phyloP scores from a whole-genome alignment of 2,797 vertebrate genomes.

The Acridotheres tristis region DNA sequence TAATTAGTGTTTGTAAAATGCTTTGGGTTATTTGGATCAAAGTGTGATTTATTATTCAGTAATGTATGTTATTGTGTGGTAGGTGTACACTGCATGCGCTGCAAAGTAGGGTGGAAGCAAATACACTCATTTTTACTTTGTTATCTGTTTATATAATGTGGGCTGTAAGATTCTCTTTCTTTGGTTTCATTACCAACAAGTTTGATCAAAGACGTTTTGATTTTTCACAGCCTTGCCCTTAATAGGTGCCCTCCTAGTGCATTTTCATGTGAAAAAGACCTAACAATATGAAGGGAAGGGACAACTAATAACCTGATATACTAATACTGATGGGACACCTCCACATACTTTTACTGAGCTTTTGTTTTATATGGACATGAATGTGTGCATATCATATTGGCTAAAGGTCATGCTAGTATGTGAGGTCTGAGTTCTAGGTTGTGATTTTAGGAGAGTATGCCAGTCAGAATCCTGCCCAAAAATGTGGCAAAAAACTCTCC shows the following conservation, averaged over 20 bases:
- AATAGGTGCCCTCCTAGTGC: neutral
- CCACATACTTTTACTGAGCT: neutral
- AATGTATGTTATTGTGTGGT: neutral
- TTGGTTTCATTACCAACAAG: neutral
- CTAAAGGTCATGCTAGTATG: neutral
- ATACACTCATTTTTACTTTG: neutral
- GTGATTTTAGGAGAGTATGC: neutral
- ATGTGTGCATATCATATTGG: neutral
- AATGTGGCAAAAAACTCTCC: fast-evolving
- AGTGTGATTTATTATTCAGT: constrained; percentile 49
- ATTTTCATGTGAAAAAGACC: neutral
- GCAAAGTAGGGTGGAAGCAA: neutral
- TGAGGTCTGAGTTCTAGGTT: neutral
- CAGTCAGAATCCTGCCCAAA: neutral
- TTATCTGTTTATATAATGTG: neutral
- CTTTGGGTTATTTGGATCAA: constrained; percentile 53
- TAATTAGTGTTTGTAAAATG: constrained; percentile 59
- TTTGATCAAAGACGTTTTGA: neutral
- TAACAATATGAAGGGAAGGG: neutral
- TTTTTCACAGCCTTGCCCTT: constrained; percentile 3
- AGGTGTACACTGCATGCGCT: neutral
- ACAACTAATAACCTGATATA: neutral
- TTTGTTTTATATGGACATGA: neutral
- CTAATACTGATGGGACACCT: neutral
- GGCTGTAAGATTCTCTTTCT: neutral